Base-by-base conservation (phyloP, 2,797 vertebrate genomes). In the Ptychobarbus kaznakovi region DNA sequence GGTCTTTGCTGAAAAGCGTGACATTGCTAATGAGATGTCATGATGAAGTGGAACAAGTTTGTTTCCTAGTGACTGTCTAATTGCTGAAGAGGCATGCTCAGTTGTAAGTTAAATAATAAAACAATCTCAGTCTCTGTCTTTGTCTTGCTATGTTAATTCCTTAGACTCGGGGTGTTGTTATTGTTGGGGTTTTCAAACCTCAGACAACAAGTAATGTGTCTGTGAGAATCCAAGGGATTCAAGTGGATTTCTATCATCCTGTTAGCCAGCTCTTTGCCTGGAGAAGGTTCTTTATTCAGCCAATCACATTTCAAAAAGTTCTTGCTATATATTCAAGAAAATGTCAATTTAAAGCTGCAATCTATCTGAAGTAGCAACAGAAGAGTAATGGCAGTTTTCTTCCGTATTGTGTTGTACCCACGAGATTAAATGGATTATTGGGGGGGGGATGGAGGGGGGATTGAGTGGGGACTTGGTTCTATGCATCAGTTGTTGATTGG, bases 221-320 rank as follows among this genome's bases (percentile, higher is more conserved):
- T 49, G 46, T 58, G 35, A 77, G 53, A 77, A 32, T 66, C 81
- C 74, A 46, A 40, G 78, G 42, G 46, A 68, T 20, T 68, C 32
- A 38, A 35, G 32, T 38, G 65, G 80, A 73, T 85, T 86, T 82
- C 46, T 80, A 74, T 85, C 65, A 44, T 73, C 28, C 80, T 58
- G 25, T 46, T 49, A 75, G 28, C 38, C n/a, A 46, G 44, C 8
- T 78, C 22, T 20, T 15, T 42, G 22, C 4, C 28, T 10, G 61
- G 7, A 3, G 11, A 77, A 68, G 77, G 35, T 66, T 65, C 32
- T 79, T 42, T 65, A 20, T 65, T 65, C 44, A 58, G 28, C 40
- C n/a, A 65, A 44, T 65, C 40, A 28, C 15, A 25, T 61, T 77
- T n/a, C 13, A 65, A 79, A 42, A 63, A 7, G 22, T 58, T 58